Conservation (phyloP, 2,797 vertebrate genomes). For the Natrix natrix region DNA sequence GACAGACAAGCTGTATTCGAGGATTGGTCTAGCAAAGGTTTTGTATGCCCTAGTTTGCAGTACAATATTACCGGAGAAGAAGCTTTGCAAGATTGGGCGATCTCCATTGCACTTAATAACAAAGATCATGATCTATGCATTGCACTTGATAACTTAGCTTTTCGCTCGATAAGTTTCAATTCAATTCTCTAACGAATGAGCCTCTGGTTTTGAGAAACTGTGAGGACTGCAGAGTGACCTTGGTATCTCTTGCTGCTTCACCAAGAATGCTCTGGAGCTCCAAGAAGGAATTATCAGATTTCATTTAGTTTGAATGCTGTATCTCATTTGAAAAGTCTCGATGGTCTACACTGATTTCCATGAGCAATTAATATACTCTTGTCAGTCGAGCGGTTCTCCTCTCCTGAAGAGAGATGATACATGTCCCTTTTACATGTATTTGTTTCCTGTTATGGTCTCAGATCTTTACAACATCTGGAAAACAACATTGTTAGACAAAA, state of each 20-base stretch:
- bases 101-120: background rate
- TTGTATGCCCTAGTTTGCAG: no score
- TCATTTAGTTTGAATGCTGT: constrained; percentile 44
- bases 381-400: background rate
- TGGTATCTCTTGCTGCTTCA: constrained; percentile 22
- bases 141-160: background rate
- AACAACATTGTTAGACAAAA: background rate
- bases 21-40: no score
- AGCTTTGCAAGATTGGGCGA: no score
- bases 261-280: constrained; percentile 21
- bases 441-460: constrained; percentile 15
- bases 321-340: constrained; percentile 33
- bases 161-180: fast-evolving
- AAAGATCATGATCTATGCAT: background rate
- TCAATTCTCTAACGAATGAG: background rate
- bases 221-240: constrained; percentile 45
- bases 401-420: constrained; percentile 36
- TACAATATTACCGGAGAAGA: no score
- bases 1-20: no score
- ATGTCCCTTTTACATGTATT: constrained; percentile 20
- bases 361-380: constrained; percentile 58
- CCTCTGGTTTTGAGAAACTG: constrained; percentile 4
- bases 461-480: constrained; percentile 51
- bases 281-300: constrained; percentile 48
- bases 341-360: constrained; percentile 59